phyloP scores from a whole-genome alignment of 1,140 invertebrate genomes.

The Monomorium pharaonis region DNA sequence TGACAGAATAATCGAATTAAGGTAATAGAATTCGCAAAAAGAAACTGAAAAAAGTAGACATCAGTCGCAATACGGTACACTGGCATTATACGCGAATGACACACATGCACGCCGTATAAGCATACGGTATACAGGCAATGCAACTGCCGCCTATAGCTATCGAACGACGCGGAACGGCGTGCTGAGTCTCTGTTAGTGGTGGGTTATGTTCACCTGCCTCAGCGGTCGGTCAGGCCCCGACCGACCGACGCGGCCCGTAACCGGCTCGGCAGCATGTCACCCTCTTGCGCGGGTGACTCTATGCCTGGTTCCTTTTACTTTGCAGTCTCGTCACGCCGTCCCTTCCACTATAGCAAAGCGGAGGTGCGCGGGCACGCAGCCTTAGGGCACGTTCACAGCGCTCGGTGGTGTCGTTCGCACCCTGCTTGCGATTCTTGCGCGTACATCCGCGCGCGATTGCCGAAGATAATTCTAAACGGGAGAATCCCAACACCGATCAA shows the following conservation, averaged over 20 bases:
- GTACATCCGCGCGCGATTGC: conserved; percentile 5
- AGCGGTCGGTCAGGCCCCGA: conserved; percentile 64
- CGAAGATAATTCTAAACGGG: conserved; percentile 54
- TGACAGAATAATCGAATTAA: background rate
- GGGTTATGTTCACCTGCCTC: conserved; percentile 82
- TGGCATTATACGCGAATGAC: conserved; percentile 52
- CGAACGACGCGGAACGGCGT: conserved; percentile 60
- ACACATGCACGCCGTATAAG: conserved; percentile 47
- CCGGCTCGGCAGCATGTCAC: conserved; percentile 84
- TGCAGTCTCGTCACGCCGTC: conserved; percentile 83
- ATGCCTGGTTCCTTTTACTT: conserved; percentile 81
- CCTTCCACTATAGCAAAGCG: conserved; percentile 74
- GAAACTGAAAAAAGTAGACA: conserved; percentile 22
- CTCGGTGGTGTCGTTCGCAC: conserved; percentile 30
- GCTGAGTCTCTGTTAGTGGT: conserved; percentile 73
- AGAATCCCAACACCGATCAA: conserved; percentile 17
- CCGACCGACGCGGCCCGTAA: conserved; percentile 74
- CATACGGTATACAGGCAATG: conserved; percentile 48
- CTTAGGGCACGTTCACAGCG: conserved; percentile 56
- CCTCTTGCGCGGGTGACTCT: conserved; percentile 83
- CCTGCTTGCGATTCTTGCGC: conserved; percentile 37
- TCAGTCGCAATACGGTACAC: conserved; percentile 59
- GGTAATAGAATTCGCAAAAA: background rate
- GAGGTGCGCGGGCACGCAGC: conserved; percentile 45
- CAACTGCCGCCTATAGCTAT: conserved; percentile 27